Evolutionary conservation across 1,140 invertebrate species (phyloP).

Genomic region (Microvelia longipes): DNA sequence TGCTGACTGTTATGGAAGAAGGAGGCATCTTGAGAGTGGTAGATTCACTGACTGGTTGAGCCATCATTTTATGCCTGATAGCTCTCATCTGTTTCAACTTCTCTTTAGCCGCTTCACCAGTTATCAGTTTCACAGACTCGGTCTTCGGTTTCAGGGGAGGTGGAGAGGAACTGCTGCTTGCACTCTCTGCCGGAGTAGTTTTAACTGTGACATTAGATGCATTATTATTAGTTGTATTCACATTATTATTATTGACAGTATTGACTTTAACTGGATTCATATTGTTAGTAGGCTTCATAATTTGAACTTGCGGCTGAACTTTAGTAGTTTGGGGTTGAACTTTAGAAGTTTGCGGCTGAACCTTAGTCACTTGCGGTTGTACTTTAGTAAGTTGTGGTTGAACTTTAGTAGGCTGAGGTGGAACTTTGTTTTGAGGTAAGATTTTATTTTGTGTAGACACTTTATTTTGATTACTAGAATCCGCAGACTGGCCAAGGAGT

Average conservation of each 20-base stretch:
- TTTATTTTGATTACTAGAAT: neutral
- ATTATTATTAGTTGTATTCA: constrained; percentile 1
- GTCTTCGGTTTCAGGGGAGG: neutral
- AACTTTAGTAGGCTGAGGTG: neutral
- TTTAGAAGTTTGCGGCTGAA: neutral
- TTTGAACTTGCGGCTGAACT: neutral
- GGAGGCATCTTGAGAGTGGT: constrained; percentile 17
- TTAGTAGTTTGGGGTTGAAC: neutral
- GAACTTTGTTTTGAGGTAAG: too few species aligned
- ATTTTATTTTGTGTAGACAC: neutral
- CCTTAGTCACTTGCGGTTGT: neutral
- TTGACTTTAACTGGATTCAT: too few species aligned
- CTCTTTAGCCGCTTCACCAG: constrained; percentile 16
- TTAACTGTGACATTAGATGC: neutral
- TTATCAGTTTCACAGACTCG: constrained; percentile 3
- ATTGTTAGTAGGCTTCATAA: neutral
- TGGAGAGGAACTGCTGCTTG: neutral
- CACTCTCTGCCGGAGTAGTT: neutral
- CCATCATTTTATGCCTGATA: constrained; percentile 18
- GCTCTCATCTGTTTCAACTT: constrained; percentile 21
- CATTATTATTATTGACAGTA: neutral
- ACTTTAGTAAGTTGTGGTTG: neutral
- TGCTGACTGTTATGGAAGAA: constrained; percentile 24
- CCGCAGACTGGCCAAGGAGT: neutral
- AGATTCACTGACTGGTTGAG: constrained; percentile 10